These are phyloP conservation scores for Gymnogyps californianus DNA, from an alignment of 2,113 vertebrate species.

Conservation along the genomic window DNA sequence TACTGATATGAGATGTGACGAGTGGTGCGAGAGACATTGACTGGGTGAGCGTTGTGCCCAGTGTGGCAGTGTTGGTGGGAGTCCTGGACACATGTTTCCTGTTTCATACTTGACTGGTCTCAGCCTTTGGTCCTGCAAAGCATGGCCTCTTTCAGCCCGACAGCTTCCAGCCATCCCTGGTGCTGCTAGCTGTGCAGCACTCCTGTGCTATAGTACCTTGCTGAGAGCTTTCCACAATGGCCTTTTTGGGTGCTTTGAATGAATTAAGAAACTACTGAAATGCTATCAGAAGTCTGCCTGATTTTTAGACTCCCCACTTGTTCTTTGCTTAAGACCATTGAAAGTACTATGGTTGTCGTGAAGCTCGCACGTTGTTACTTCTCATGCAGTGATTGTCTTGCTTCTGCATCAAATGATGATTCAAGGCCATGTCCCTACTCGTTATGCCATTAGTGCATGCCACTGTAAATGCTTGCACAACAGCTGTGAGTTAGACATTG, in stretches of 20 bases:
- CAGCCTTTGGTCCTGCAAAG: background rate
- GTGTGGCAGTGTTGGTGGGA: background rate
- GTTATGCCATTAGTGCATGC: background rate
- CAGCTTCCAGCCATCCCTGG: background rate
- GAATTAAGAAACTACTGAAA: background rate
- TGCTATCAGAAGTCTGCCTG: background rate
- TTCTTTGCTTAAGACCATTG: background rate
- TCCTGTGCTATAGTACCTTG: background rate
- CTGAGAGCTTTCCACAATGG: background rate
- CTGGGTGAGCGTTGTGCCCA: background rate
- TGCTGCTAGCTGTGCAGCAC: background rate
- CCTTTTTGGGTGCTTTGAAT: background rate
- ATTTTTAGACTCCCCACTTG: background rate
- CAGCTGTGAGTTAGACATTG: background rate
- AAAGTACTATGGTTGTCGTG: background rate
- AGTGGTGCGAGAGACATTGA: background rate
- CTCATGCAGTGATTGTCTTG: background rate
- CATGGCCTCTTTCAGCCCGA: background rate
- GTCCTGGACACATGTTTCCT: background rate
- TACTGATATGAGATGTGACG: background rate
- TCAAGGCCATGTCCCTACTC: background rate
- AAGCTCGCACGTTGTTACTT: background rate
- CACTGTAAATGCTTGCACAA: background rate
- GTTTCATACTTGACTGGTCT: rapidly evolving
- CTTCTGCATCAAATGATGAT: background rate